Percentiles rank a stretch among this genome's conserved stretches.
phyloP scores from a whole-genome alignment of 2,797 vertebrate species.

The Gallirallus australis region DNA sequence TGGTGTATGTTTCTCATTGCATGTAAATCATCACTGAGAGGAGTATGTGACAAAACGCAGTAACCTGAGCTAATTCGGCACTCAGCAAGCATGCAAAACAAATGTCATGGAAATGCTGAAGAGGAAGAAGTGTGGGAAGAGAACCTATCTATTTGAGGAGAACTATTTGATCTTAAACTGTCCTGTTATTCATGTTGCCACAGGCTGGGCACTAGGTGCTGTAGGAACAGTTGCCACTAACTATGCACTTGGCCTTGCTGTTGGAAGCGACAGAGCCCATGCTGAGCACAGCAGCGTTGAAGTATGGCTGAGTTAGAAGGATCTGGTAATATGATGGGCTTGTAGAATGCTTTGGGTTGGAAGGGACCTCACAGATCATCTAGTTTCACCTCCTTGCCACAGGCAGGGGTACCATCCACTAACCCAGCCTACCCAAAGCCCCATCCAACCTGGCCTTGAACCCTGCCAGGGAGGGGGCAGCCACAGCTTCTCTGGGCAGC shows the following conservation, averaged over 20 bases:
- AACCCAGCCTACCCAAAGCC: too few relatives aligned
- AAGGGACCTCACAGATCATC: too few relatives aligned
- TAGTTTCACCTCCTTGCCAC: too few relatives aligned
- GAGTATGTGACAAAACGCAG: background rate
- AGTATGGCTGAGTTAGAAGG: background rate
- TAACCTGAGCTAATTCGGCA: background rate
- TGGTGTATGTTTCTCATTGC: background rate
- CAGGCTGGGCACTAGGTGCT: background rate
- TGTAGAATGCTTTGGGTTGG: too few relatives aligned
- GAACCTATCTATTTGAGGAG: background rate
- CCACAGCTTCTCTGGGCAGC: too few relatives aligned
- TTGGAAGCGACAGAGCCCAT: fast-evolving
- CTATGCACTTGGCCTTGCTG: background rate
- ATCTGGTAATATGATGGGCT: background rate
- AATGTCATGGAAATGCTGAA: background rate
- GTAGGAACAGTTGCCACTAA: background rate
- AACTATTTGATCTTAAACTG: background rate
- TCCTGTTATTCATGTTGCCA: background rate
- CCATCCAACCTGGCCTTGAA: too few relatives aligned
- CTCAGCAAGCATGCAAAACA: background rate
- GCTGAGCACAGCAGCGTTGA: background rate
- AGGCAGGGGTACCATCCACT: too few relatives aligned
- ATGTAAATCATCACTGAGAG: background rate
- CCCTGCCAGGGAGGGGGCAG: too few relatives aligned
- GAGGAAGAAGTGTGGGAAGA: background rate